phyloP scores from a whole-genome alignment of 2,797 vertebrate genomes.

The Eulemur mongoz region DNA sequence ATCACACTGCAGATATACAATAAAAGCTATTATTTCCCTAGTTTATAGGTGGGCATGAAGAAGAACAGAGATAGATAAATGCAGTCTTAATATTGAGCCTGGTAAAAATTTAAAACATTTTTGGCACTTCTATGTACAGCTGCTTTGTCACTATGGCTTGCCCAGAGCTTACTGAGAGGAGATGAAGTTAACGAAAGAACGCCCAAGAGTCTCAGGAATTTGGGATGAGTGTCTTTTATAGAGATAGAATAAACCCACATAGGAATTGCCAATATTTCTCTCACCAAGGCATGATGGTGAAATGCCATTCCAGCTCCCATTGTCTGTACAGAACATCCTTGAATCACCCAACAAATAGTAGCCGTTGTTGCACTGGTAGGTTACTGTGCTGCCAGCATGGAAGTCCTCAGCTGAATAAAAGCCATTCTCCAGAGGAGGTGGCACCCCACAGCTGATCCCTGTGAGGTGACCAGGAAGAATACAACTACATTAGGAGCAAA shows the following conservation, averaged over 20 bases:
- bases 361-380: conserved; percentile 94
- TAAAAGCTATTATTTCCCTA: background rate
- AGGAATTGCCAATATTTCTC: conserved; percentile 2
- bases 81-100: background rate
- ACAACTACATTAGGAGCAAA: background rate
- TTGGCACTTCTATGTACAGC: background rate
- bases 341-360: conserved; percentile 96
- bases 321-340: conserved; percentile 93
- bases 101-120: background rate
- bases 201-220: background rate
- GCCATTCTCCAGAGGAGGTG: conserved; percentile 92
- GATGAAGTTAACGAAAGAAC: background rate
- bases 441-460: conserved; percentile 95
- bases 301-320: conserved; percentile 94
- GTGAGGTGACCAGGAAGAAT: background rate
- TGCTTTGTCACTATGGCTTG: background rate
- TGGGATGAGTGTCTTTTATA: background rate
- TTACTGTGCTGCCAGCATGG: conserved; percentile 91
- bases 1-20: background rate
- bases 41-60: background rate
- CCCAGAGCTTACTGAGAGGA: background rate
- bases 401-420: conserved; percentile 92
- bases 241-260: background rate
- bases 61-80: background rate
- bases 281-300: conserved; percentile 95